Conservation (phyloP, 2,113 vertebrate genomes). For the Barbus barbus region DNA sequence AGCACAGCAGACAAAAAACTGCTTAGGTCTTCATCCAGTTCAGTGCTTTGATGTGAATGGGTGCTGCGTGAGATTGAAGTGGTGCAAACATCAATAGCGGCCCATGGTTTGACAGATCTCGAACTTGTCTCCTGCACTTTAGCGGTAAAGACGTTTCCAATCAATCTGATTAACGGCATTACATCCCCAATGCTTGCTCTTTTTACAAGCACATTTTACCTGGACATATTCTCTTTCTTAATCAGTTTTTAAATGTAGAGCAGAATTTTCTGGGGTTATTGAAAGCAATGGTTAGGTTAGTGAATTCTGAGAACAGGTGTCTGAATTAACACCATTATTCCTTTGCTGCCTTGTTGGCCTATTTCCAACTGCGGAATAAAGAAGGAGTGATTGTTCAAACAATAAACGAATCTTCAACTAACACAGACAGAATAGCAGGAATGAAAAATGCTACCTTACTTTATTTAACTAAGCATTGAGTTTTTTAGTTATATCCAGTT, state of each 20-base stretch:
- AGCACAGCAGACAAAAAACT: constrained; percentile 59
- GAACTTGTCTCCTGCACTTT: constrained; percentile 10
- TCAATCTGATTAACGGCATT: constrained; percentile 11
- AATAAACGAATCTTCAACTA: constrained; percentile 37
- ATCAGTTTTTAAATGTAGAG: constrained; percentile 32
- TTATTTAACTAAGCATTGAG: neutral
- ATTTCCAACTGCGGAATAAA: constrained; percentile 41
- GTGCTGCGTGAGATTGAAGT: constrained; percentile 51
- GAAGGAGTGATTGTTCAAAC: constrained; percentile 47
- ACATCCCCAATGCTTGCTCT: neutral
- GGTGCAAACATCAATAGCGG: constrained; percentile 48
- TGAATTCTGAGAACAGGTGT: constrained; percentile 55
- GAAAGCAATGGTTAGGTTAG: constrained; percentile 57
- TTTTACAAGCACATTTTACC: neutral
- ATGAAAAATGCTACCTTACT: neutral
- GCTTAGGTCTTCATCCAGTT: constrained; percentile 67
- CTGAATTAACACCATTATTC: constrained; percentile 56
- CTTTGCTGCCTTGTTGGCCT: constrained; percentile 51
- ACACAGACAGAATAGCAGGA: constrained; percentile 23
- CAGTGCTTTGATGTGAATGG: constrained; percentile 68
- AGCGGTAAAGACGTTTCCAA: constrained; percentile 6
- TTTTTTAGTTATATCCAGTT: neutral
- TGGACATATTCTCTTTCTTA: neutral
- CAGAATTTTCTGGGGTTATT: constrained; percentile 34
- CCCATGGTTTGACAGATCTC: constrained; percentile 38